Conservation (phyloP, 2,113 vertebrate species). For the Percopsis transmontana region DNA sequence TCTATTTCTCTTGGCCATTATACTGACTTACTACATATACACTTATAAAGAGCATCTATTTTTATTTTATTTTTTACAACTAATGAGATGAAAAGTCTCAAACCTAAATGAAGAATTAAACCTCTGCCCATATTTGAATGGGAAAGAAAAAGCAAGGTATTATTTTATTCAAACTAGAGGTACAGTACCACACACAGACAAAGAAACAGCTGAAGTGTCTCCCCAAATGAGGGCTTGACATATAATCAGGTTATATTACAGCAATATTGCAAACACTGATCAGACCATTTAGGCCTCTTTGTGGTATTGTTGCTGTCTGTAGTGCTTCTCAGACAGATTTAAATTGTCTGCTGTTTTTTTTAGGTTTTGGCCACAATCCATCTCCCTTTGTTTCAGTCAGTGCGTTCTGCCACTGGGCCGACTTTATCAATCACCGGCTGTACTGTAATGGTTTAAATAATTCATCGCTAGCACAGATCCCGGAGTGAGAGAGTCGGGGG, state of each 20-base stretch:
- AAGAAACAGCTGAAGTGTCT: neutral
- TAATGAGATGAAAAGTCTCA: too few species aligned
- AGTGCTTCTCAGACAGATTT: slow-evolving; percentile 5
- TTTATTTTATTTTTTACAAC: too few species aligned
- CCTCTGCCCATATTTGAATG: neutral
- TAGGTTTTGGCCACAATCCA: slow-evolving; percentile 1
- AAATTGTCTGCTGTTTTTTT: slow-evolving; percentile 18
- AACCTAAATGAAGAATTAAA: too few species aligned
- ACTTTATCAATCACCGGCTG: slow-evolving; percentile 44
- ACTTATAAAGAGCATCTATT: too few species aligned
- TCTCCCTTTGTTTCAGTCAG: slow-evolving; percentile 26
- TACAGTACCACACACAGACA: neutral
- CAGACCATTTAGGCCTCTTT: slow-evolving; percentile 8
- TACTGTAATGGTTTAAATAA: slow-evolving; percentile 43
- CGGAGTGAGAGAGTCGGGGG: neutral
- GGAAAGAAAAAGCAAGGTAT: neutral
- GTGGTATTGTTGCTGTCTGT: slow-evolving; percentile 27
- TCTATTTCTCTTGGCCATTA: too few species aligned
- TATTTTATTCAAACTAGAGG: neutral
- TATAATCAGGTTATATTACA: slow-evolving; percentile 1
- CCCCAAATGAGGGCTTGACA: slow-evolving; percentile 2
- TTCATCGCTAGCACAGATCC: slow-evolving; percentile 34
- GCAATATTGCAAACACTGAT: neutral
- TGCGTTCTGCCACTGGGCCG: slow-evolving; percentile 27
- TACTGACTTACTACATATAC: too few species aligned